Conservation (phyloP, 2,113 vertebrate species). For the Tragelaphus imberbis region DNA sequence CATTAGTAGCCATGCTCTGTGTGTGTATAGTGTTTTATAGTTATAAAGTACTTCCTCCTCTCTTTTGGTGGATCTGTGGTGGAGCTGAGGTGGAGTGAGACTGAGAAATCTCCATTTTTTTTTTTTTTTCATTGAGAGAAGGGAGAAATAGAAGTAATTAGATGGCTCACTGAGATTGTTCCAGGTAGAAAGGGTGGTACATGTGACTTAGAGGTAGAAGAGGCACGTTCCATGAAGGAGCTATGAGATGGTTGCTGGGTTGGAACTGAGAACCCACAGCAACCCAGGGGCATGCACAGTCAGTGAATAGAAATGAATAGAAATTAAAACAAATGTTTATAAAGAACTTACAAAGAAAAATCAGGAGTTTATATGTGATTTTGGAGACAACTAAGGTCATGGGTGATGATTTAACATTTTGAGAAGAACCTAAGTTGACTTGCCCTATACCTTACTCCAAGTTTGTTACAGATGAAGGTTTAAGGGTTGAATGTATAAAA, state of each 20-base stretch:
- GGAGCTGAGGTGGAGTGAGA: not conserved
- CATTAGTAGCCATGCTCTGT: not conserved
- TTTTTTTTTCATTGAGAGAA: not conserved
- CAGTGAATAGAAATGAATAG: not conserved
- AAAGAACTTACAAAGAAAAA: not conserved
- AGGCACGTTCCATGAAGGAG: not conserved
- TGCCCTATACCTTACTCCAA: not conserved
- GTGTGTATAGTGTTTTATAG: not conserved
- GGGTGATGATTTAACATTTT: not conserved
- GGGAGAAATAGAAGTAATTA: not conserved
- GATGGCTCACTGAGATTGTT: not conserved
- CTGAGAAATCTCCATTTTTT: not conserved
- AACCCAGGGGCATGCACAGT: not conserved
- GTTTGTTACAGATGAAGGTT: not conserved
- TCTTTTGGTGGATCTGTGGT: not conserved
- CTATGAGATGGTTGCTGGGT: not conserved
- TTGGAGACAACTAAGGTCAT: not conserved
- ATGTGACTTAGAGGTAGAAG: not conserved
- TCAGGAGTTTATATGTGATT: not conserved
- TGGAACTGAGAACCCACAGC: not conserved
- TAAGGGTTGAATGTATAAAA: not conserved
- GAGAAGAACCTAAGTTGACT: not conserved
- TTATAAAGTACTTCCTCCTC: not conserved
- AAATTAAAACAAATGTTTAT: not conserved
- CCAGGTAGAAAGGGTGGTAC: not conserved